Evolutionary conservation across 2,888 invertebrate species (phyloP).

Genomic region (Rhagonycha fulva): DNA sequence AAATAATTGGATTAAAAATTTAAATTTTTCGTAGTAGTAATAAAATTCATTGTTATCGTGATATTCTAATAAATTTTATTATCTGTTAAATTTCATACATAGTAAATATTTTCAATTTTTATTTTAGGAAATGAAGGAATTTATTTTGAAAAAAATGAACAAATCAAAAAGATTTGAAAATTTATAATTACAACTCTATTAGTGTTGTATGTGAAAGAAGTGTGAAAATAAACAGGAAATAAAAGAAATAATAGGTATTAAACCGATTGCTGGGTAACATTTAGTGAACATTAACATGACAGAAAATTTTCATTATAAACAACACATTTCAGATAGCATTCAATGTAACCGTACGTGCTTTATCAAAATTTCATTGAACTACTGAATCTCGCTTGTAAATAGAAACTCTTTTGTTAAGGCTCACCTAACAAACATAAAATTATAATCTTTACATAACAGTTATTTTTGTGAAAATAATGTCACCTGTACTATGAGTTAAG

Average conservation of each 20-base stretch:
- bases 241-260: neutral
- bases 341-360: neutral
- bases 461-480: neutral
- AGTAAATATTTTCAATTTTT: too few relatives aligned
- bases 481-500: constrained; percentile 12
- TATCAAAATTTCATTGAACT: neutral
- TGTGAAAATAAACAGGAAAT: too few relatives aligned
- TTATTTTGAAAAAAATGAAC: too few relatives aligned
- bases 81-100: too few relatives aligned
- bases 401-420: neutral
- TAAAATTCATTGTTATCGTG: too few relatives aligned
- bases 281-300: neutral
- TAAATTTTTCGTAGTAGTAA: too few relatives aligned
- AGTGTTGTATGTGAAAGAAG: too few relatives aligned
- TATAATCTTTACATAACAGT: neutral
- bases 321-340: neutral
- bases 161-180: too few relatives aligned
- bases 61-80: too few relatives aligned
- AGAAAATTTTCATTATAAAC: neutral
- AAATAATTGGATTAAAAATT: too few relatives aligned
- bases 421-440: neutral
- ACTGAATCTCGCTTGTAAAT: neutral
- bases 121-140: too few relatives aligned
- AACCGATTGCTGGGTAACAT: neutral
- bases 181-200: too few relatives aligned